Evolutionary conservation across 2,797 vertebrate genomes (phyloP).

Genomic region (Zalophus californianus): DNA sequence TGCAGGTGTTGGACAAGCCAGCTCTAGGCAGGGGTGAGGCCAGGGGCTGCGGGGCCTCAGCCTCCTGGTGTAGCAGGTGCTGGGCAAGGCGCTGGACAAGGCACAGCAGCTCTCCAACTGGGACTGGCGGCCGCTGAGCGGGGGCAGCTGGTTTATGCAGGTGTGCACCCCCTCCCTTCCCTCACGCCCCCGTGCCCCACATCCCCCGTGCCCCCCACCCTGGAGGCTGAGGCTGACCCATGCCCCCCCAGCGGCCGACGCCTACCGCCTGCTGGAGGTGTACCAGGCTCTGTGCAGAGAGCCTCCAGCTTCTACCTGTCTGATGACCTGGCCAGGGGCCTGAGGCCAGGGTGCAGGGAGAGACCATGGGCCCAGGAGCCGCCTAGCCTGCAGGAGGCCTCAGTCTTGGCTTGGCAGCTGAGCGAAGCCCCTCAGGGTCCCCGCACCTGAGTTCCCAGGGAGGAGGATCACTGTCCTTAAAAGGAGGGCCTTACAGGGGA

Average conservation of each 20-base stretch:
- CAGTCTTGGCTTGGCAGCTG: not conserved
- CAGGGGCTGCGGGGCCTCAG: slow-evolving; percentile 90
- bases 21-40: slow-evolving; percentile 73
- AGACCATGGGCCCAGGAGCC: slow-evolving; percentile 46
- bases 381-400: not conserved
- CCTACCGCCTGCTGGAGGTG: slow-evolving; percentile 93
- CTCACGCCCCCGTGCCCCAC: accelerated
- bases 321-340: slow-evolving; percentile 83
- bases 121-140: slow-evolving; percentile 92
- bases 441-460: not conserved
- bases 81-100: slow-evolving; percentile 94
- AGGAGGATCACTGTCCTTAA: not conserved
- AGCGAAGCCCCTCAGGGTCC: not conserved
- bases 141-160: slow-evolving; percentile 94
- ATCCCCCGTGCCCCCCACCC: accelerated
- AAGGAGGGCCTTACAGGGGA: not conserved
- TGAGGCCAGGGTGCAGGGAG: slow-evolving; percentile 36
- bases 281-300: slow-evolving; percentile 88
- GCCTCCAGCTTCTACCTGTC: slow-evolving; percentile 87
- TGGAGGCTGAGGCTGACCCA: not conserved
- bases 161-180: slow-evolving; percentile 78
- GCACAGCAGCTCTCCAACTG: slow-evolving; percentile 94
- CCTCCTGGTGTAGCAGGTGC: slow-evolving; percentile 92
- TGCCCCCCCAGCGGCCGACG: slow-evolving; percentile 89
- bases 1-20: accelerated